Conservation (phyloP, 2,113 vertebrate genomes). For the Morone saxatilis region DNA sequence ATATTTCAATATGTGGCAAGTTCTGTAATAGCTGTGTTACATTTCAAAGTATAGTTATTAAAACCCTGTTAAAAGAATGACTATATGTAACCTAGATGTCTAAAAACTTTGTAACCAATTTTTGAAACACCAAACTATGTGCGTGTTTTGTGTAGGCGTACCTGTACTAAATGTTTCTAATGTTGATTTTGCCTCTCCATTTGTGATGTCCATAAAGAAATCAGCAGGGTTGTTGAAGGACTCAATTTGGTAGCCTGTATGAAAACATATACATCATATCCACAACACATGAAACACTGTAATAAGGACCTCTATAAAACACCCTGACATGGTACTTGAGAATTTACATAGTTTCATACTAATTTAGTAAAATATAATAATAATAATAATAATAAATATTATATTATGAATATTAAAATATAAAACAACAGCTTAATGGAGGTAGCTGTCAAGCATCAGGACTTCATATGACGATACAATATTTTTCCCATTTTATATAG, state of each 20-base stretch:
- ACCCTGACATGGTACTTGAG: neutral
- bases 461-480: neutral
- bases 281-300: neutral
- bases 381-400: too few relatives aligned
- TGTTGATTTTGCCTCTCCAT: slow-evolving; percentile 77
- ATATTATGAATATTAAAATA: neutral
- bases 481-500: neutral
- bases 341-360: neutral
- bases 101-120: neutral
- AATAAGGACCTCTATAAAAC: neutral
- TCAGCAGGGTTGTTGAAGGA: slow-evolving; percentile 86
- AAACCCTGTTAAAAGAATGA: neutral
- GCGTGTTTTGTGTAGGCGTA: slow-evolving; percentile 22
- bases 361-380: neutral
- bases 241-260: slow-evolving; percentile 84
- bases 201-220: slow-evolving; percentile 87
- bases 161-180: slow-evolving; percentile 36
- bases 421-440: neutral
- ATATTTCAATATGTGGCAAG: neutral
- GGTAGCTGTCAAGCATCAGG: neutral
- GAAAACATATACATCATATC: neutral
- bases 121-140: neutral
- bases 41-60: neutral
- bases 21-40: neutral
- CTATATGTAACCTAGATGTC: neutral